Conservation (phyloP, 1,140 invertebrate species). For the Limonius californicus region DNA sequence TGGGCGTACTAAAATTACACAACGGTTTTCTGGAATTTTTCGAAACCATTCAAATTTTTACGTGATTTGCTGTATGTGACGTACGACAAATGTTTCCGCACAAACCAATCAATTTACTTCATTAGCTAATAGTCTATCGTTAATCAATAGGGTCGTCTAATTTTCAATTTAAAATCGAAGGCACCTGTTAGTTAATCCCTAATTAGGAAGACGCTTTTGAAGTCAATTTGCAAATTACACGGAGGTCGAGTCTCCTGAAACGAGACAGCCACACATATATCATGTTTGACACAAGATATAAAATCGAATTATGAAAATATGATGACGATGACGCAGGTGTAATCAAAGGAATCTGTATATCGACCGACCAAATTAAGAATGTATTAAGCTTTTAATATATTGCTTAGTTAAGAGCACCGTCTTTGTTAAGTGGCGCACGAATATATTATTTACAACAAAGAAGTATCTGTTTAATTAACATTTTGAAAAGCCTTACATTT, state of each 20-base stretch:
- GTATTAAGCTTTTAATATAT: conserved; percentile 9
- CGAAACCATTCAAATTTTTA: no score
- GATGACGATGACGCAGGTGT: conserved; percentile 17
- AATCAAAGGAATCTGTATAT: conserved; percentile 13
- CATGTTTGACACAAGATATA: conserved; percentile 22
- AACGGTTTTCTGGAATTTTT: not conserved
- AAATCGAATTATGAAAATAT: conserved; percentile 24
- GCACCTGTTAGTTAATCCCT: not conserved
- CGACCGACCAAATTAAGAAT: conserved; percentile 9
- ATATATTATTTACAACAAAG: no score
- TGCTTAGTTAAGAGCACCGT: conserved; percentile 5
- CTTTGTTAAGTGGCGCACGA: not conserved
- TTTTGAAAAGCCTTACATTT: no score
- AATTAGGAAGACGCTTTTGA: not conserved
- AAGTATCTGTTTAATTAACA: no score
- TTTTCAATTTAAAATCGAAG: not conserved
- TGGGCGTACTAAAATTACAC: not conserved
- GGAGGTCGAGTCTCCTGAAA: conserved; percentile 13
- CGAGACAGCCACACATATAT: conserved; percentile 18
- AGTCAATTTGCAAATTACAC: conserved; percentile 20
- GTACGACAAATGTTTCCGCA: not conserved
- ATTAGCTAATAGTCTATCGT: not conserved
- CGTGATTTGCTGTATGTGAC: no score
- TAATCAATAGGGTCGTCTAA: not conserved
- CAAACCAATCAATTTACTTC: not conserved